Evolutionary conservation across 2,797 vertebrate genomes (phyloP), one percentile per base, ranked within the genome.

Genomic region (Enteromius unitaeniatus): DNA sequence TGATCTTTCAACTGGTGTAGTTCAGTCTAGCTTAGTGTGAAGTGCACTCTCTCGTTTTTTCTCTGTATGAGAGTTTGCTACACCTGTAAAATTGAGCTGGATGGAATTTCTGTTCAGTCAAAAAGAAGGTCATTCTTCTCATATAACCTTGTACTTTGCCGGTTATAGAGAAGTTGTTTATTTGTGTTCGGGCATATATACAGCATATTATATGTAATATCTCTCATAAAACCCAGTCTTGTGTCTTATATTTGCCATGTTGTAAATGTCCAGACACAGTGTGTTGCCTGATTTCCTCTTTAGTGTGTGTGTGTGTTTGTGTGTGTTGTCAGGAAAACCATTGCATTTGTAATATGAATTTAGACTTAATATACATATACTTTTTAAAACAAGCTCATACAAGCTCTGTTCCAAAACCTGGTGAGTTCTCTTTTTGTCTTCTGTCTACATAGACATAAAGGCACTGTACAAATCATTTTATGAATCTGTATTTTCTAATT

Each of bases 141-240:
- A 72, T 70, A 69, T 67, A 79, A 79, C 47, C 55, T 74, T 31
- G 14, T 67, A 45, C 62, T 28, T 55, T 76, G 60, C 65, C 10
- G 21, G 70, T 60, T 76, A 81, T 15, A 75, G 37, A 34, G 19
- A 42, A 49, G 19, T 47, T 64, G 73, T 53, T 6, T 26, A 37
- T 26, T 19, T 45, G 55, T 23, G 37, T 21, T 28, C 47, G 62
- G 47, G 23, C 21, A 19, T 26, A 21, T 23, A 26, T 11, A 47
- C 14, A 15, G 42, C 15, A 47, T 60, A 58, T 77, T 45, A 47
- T 40, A 49, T 45, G 67, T 8, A 78, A 10, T 65, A n/a, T 78
- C 62, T 80, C 34, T 81, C 37, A 9, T 58, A 45, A 62, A 47
- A 28, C 15, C 23, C 6, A 47, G 13, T 60, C 28, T 34, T 73